Evolutionary conservation across 1,140 invertebrate species (phyloP).

Genomic region (Himalopsyche phryganea): DNA sequence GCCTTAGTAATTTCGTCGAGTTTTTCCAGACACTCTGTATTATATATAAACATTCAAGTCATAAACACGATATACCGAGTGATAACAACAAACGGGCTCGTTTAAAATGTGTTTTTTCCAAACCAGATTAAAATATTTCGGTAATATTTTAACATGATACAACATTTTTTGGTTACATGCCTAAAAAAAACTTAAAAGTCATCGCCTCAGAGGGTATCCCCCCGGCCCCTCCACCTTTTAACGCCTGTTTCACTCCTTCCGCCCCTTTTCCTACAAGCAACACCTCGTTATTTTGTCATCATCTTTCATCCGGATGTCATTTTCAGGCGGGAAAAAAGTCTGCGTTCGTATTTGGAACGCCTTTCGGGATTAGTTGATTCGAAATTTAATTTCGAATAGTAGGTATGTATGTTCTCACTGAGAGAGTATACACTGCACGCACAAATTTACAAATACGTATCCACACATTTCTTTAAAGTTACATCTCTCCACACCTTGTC

Average conservation of each 20-base stretch:
- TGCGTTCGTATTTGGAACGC: slow-evolving; percentile 32
- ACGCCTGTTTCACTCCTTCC: background rate
- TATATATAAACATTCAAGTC: too few relatives aligned
- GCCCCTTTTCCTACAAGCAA: slow-evolving; percentile 5
- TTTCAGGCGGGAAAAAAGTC: slow-evolving; percentile 37
- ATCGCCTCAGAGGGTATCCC: slow-evolving; percentile 16
- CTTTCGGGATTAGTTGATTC: slow-evolving; percentile 35
- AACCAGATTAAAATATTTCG: slow-evolving; percentile 18
- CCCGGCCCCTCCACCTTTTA: background rate
- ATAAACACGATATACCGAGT: too few relatives aligned
- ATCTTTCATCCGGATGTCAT: slow-evolving; percentile 44
- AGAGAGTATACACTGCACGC: too few relatives aligned
- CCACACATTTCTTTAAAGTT: too few relatives aligned
- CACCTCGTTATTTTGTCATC: slow-evolving; percentile 37
- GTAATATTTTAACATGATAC: slow-evolving; percentile 28
- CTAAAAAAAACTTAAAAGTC: slow-evolving; percentile 26
- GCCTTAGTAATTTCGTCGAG: too few relatives aligned
- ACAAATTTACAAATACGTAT: too few relatives aligned
- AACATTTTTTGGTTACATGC: slow-evolving; percentile 23
- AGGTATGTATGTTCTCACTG: slow-evolving; percentile 10
- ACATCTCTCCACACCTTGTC: too few relatives aligned
- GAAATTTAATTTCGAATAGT: slow-evolving; percentile 33
- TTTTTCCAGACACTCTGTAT: too few relatives aligned
- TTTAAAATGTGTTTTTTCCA: too few relatives aligned
- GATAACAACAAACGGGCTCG: too few relatives aligned